A percentile compares a stretch with the other conserved stretches of the same genome.
These are phyloP conservation scores for Oscheius sp. DNA, from an alignment of 2,888 invertebrate genomes.

Conservation along the genomic window DNA sequence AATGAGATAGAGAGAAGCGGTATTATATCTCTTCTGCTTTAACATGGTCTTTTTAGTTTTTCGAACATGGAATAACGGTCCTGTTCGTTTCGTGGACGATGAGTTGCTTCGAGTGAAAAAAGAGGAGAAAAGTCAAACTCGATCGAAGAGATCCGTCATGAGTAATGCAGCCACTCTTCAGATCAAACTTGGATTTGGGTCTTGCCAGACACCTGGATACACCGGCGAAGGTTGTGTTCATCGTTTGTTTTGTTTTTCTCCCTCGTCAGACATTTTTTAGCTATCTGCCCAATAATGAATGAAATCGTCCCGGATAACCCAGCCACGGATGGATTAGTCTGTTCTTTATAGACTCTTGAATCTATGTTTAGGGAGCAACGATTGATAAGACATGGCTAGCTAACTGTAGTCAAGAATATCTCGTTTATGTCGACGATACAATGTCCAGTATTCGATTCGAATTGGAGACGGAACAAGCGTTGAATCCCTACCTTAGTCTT, in stretches of 20 bases:
- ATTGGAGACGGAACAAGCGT: conserved; percentile 38
- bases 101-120: conserved; percentile 2
- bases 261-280: conserved; percentile 35
- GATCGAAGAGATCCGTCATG: conserved; percentile 12
- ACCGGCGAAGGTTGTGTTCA: conserved; percentile 58
- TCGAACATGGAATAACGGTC: conserved; percentile 13
- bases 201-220: conserved; percentile 49
- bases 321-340: conserved; percentile 34
- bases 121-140: background rate
- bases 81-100: conserved; percentile 6
- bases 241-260: conserved; percentile 36
- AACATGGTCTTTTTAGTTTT: background rate
- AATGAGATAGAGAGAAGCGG: conserved; percentile 7
- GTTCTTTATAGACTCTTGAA: background rate
- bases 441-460: conserved; percentile 47
- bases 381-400: conserved; percentile 48
- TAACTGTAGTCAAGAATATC: conserved; percentile 43
- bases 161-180: background rate
- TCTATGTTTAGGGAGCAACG: conserved; percentile 24
- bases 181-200: conserved; percentile 8
- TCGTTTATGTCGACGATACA: conserved; percentile 52
- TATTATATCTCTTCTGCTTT: background rate
- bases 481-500: conserved; percentile 47
- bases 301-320: conserved; percentile 36
- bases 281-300: conserved; percentile 46